Conservation (phyloP, 2,888 invertebrate species). For the Rotaria sp. region DNA sequence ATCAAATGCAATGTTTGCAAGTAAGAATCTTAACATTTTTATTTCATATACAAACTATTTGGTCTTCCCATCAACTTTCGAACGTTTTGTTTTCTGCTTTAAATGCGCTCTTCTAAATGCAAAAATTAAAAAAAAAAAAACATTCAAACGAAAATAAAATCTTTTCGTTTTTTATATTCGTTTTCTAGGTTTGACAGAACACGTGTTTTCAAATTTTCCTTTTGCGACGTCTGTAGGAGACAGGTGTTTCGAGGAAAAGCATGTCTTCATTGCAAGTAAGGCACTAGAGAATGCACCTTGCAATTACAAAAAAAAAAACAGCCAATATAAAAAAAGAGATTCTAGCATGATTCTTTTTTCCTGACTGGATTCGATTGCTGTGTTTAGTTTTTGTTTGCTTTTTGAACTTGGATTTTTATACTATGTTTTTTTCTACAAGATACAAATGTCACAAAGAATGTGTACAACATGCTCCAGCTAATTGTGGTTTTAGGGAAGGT, state of each 20-base stretch:
- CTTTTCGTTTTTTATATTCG: not conserved
- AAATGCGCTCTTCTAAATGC: not conserved
- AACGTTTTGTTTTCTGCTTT: not conserved
- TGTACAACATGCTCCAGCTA: not conserved
- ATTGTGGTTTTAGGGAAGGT: not conserved
- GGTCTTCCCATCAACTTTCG: not conserved
- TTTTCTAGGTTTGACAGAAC: slow-evolving; percentile 15
- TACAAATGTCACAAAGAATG: slow-evolving; percentile 28
- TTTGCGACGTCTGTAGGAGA: slow-evolving; percentile 19
- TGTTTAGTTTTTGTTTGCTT: not conserved
- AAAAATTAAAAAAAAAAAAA: not conserved
- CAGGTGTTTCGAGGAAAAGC: not conserved
- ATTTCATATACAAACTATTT: not conserved
- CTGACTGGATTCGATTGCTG: not conserved
- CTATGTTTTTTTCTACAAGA: not conserved
- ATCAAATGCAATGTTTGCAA: not conserved
- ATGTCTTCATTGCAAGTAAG: slow-evolving; percentile 26
- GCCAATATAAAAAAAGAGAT: not conserved
- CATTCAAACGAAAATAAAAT: not conserved
- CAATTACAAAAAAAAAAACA: not conserved
- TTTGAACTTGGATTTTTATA: not conserved
- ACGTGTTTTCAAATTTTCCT: slow-evolving; percentile 28
- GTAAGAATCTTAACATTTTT: not conserved
- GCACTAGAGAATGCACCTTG: not conserved
- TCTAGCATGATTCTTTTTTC: not conserved